Evolutionary conservation across 2,888 invertebrate genomes (phyloP), one percentile per base, ranked within the genome.

Genomic region (Drosophila merina): DNA sequence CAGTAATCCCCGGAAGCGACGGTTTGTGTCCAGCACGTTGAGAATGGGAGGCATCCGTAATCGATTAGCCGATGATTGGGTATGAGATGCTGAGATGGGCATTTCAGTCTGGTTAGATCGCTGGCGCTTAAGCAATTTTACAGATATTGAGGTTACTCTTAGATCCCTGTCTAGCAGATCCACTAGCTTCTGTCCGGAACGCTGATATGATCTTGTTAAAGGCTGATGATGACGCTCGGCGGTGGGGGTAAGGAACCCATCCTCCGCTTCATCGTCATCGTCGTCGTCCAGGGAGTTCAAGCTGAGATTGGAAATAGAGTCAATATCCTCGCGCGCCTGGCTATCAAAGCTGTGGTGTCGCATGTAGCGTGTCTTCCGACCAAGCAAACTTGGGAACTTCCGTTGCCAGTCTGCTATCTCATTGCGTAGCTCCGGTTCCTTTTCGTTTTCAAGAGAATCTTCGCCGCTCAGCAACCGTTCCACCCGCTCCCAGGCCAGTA

Each of bases 361-460:
- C 8, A 80, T 36, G 0, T 76, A 66, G 25, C 75, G 67, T 1
- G 71, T 62, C 60, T 75, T 76, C 26, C 64, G 71, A n/a, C 57
- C 72, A 8, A 90, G 47, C 45, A 90, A 42, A 6, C 74, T 74
- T 1, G 92, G 92, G 57, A 92, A 92, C 60, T 90, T 90, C 0
- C 69, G 80, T 48, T 90, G 91, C 92, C 92, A 92, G 54, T 91
- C 91, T 10, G 82, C 74, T 40, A 92, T 90, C 77, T 92, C 92
- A 26, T 88, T 82, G 0, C 86, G 85, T 8, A 91, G 69, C 30
- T 91, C 91, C 1, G 85, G 75, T 40, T 88, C 89, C 33, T 88
- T 84, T 0, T 86, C 84, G 0, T 75, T 85, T 0, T 74, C 68
- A 20, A 91, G 50, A 0, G 74, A 44, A 33, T 91, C 85, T 58